Base-by-base conservation (phyloP, 2,888 invertebrate species). In the Drepana falcataria region DNA sequence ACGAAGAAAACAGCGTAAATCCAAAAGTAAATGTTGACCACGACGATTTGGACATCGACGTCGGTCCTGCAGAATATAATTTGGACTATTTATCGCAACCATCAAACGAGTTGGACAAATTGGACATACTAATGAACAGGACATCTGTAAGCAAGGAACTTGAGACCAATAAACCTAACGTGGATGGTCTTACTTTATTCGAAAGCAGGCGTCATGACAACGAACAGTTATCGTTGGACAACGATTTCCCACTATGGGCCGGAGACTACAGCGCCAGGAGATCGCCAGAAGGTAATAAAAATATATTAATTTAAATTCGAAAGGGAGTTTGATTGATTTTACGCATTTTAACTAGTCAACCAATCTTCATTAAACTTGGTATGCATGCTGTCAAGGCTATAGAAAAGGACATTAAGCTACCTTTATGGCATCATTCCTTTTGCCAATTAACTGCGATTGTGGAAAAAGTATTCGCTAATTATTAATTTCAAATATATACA, bases 21-120 rank as follows among this genome's bases (percentile, higher is more conserved):
- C 96, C 96, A 35, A 87, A 95, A 73, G 96, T 98, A 0, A 95
- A 96, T 35, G 94, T 95, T 52, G 95, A 95, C 64, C 95, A 96
- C 81, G 97, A 97, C 75, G 97, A 97, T 75, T 86, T 97, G 49
- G 90, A 89, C 49, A 69, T 85, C n/a, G 89, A 88, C 6, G 64
- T 70, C n/a, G 76, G 65, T 52, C 59, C 73, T 7, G 63, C 75
- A 6, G 53, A 56, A 2, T 68, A 70, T 53, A 59, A 59, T 40
- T 51, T 61, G 21, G 40, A 58, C 34, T 60, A 65, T 48, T 52
- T 48, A 9, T 68, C 65, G 52, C 47, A 59, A 49, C 61, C 51
- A 52, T 61, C 57, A 54, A 52, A 54, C 48, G 57, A 63, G 33
- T 57, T 61, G n/a, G 71, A 72, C 4, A 69, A 71, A 21, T 61